Evolutionary conservation across 1,140 invertebrate genomes (phyloP).

Genomic region (Bombus affinis): DNA sequence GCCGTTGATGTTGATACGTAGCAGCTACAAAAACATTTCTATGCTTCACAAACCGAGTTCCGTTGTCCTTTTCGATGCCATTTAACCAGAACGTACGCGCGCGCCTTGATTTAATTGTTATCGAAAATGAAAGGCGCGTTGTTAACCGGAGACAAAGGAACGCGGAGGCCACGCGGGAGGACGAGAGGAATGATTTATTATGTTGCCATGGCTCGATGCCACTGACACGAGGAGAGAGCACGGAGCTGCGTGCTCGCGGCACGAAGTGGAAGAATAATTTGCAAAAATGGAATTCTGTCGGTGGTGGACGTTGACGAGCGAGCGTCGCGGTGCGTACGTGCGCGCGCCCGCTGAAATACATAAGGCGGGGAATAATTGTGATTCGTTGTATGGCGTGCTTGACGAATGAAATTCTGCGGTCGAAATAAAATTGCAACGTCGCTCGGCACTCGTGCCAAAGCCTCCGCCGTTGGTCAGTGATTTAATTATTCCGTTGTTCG

Average conservation of each 20-base stretch:
- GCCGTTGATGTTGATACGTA: background rate
- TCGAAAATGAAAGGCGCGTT: slow-evolving; percentile 1
- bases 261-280: slow-evolving; percentile 64
- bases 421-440: slow-evolving; percentile 64
- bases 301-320: slow-evolving; percentile 49
- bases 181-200: slow-evolving; percentile 63
- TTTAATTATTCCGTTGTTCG: slow-evolving; percentile 59
- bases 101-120: slow-evolving; percentile 5
- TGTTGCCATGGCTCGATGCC: slow-evolving; percentile 44
- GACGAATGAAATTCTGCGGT: slow-evolving; percentile 66
- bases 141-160: background rate
- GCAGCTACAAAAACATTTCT: background rate
- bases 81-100: background rate
- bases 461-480: slow-evolving; percentile 1
- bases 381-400: slow-evolving; percentile 63
- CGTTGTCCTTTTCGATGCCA: background rate
- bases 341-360: slow-evolving; percentile 42
- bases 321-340: slow-evolving; percentile 30
- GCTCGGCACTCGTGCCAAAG: slow-evolving; percentile 25
- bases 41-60: background rate
- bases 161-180: background rate
- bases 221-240: slow-evolving; percentile 20
- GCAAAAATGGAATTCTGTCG: slow-evolving; percentile 68
- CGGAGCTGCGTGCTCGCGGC: background rate
- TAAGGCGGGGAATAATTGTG: slow-evolving; percentile 66